phyloP scores from a whole-genome alignment of 2,113 vertebrate species.

The Centropristis striata region DNA sequence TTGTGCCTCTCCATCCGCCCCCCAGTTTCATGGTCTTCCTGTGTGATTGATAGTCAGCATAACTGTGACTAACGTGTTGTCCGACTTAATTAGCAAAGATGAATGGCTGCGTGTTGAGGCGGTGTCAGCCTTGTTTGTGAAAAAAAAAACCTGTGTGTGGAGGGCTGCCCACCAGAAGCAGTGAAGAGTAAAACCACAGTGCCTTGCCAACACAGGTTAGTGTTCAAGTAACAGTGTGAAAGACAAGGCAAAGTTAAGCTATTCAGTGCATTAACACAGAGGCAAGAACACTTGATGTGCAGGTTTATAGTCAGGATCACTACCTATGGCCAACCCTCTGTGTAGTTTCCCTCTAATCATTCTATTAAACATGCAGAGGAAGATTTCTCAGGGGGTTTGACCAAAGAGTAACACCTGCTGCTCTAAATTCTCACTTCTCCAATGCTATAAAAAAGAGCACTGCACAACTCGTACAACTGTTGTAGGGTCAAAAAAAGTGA shows the following conservation, averaged over 20 bases:
- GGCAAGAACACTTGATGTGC: not conserved
- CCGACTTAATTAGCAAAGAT: slow-evolving; percentile 81
- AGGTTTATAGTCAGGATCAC: not conserved
- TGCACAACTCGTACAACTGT: not conserved
- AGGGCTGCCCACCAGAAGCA: slow-evolving; percentile 50
- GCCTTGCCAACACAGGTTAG: slow-evolving; percentile 56
- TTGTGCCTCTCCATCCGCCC: slow-evolving; percentile 50
- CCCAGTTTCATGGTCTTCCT: slow-evolving; percentile 50
- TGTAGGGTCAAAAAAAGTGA: not conserved
- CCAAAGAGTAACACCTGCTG: not conserved
- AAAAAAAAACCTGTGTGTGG: slow-evolving; percentile 29
- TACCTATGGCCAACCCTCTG: not conserved
- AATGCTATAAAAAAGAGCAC: slow-evolving; percentile 1
- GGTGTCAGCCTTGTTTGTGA: slow-evolving; percentile 68
- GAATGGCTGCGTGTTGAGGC: slow-evolving; percentile 63
- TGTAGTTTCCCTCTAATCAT: slow-evolving; percentile 1
- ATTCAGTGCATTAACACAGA: not conserved
- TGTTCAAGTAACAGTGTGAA: slow-evolving; percentile 43
- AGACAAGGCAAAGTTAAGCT: slow-evolving; percentile 59
- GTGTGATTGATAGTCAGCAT: slow-evolving; percentile 78
- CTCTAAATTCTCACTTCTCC: slow-evolving; percentile 8
- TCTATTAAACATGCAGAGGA: slow-evolving; percentile 17
- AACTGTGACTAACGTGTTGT: slow-evolving; percentile 80
- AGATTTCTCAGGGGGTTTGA: slow-evolving; percentile 8
- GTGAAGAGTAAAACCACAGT: slow-evolving; percentile 47